Percentiles rank a stretch among this genome's conserved stretches.
Conservation (phyloP, 23 tunicate species). For the Trididemnum clinides region DNA sequence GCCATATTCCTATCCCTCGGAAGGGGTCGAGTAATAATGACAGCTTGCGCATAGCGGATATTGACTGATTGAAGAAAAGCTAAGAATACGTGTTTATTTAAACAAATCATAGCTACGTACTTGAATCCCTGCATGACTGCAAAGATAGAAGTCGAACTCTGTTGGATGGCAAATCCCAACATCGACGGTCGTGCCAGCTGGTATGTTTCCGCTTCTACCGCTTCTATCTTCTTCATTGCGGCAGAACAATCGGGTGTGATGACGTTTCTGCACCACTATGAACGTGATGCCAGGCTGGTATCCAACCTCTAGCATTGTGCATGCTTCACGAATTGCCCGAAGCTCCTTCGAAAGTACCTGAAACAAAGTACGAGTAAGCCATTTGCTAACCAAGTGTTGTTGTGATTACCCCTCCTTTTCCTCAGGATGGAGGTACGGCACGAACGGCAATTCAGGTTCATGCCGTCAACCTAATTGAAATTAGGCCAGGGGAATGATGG, state of each 20-base stretch:
- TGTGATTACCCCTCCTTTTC: too few species aligned
- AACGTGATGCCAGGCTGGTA: constrained; percentile 99
- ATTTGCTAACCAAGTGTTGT: too few species aligned
- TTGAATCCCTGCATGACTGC: constrained; percentile 99
- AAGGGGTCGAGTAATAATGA: too few species aligned
- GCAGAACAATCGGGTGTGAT: constrained; percentile 98
- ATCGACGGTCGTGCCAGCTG: constrained; percentile 99
- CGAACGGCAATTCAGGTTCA: too few species aligned
- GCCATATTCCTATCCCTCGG: too few species aligned
- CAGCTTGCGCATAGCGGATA: too few species aligned
- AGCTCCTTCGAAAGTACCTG: constrained; percentile 95
- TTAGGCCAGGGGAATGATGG: too few species aligned
- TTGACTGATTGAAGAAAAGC: too few species aligned
- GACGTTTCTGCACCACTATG: constrained; percentile 99
- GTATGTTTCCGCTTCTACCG: constrained; percentile 95
- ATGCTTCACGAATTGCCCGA: constrained; percentile 95
- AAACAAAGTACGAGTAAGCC: neutral
- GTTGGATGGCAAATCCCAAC: constrained; percentile 98
- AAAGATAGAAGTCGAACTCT: constrained; percentile 97
- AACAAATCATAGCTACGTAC: too few species aligned
- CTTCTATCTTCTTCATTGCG: constrained; percentile 90
- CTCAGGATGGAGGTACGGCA: too few species aligned
- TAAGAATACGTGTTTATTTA: too few species aligned
- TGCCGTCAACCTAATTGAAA: too few species aligned
- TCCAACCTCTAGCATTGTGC: constrained; percentile 91